Base-by-base conservation (phyloP, 2,888 invertebrate species). In the Parelbella ahira region DNA sequence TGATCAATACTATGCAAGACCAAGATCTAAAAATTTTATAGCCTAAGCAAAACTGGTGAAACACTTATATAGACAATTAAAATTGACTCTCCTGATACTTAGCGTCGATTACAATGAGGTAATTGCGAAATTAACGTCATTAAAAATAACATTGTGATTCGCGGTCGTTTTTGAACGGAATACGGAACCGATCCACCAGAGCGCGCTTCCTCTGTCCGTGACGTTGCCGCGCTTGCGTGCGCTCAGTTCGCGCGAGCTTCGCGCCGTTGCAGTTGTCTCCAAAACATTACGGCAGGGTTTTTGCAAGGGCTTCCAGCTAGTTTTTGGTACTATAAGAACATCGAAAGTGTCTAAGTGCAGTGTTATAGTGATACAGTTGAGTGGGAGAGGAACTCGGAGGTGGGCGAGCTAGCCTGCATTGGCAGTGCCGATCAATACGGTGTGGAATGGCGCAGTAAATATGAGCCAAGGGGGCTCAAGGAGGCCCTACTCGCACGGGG, bases 381-480 rank as follows among this genome's bases (percentile, higher is more conserved):
- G 63, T 60, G 56, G 34, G 47, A 41, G 24, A 51, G 37, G 51
- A 44, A 48, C 41, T 53, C 54, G 49, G 52, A 39, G 60, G 54
- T 45, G 58, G 58, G 54, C 52, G 44, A 44, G 45, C 51, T 49
- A 54, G 61, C 61, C 68, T 52, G 51, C 54, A 54, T 61, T 58
- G 34, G 45, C 60, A 58, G 71, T 68, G 67, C 73, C 58, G 76
- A 82, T 84, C 83, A 63, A 83, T 83, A 81, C 48, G 39, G 38
- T 45, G 50, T 55, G 68, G 49, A 53, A 83, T 81, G 82, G 76
- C 79, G 77, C 75, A 73, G 63, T 63, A 48, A 59, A 56, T 38
- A 86, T 87, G 87, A 87, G 86, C 62, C 86, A 86, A 54, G 86
- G 86, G 46, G 86, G 87, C 56, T 86, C 86, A 1, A 55, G 86